phyloP scores from a whole-genome alignment of 2,888 invertebrate genomes.

The Macrosoma leucophasiata region DNA sequence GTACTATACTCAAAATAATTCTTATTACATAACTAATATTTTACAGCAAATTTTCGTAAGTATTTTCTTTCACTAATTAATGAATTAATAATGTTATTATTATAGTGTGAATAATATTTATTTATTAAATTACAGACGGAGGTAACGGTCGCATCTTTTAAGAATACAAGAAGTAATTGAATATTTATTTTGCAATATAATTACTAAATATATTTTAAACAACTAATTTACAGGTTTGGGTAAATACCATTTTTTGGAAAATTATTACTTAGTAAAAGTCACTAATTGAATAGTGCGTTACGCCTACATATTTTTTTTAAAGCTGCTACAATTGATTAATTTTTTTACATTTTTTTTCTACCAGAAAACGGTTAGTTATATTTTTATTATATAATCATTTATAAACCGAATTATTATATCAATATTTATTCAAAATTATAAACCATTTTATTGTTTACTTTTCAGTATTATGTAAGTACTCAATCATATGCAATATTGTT shows the following conservation, averaged over 20 bases:
- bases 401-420: background rate
- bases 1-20: background rate
- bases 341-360: too few species aligned
- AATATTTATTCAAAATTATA: background rate
- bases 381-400: background rate
- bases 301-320: background rate
- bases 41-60: conserved; percentile 2
- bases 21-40: background rate
- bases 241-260: background rate
- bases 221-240: background rate
- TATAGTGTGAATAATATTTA: background rate
- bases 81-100: background rate
- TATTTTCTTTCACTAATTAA: background rate
- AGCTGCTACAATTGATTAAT: background rate
- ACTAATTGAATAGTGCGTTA: background rate
- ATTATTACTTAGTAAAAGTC: background rate
- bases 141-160: background rate
- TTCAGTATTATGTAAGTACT: conserved; percentile 3
- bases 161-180: background rate
- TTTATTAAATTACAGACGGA: background rate
- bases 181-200: background rate
- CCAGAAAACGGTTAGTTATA: too few species aligned
- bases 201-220: background rate
- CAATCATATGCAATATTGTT: background rate
- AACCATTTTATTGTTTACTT: background rate